Conservation (phyloP, 2,888 invertebrate species). For the Drosophila trichaetosa region DNA sequence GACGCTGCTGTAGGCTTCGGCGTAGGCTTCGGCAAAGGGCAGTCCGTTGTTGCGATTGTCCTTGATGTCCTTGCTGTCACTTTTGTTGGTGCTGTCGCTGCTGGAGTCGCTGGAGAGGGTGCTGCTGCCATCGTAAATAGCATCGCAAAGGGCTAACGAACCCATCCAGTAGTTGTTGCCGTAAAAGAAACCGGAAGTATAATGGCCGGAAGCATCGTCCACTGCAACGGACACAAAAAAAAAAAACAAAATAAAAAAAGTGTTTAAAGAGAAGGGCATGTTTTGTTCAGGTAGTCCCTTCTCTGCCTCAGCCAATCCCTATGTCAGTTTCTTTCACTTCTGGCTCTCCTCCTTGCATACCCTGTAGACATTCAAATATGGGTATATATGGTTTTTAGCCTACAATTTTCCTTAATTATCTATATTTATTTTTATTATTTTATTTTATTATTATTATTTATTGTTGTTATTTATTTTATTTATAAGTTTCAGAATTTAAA, state of each 20-base stretch:
- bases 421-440: too few relatives aligned
- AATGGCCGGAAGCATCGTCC: slow-evolving; percentile 91
- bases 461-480: too few relatives aligned
- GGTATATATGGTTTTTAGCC: neutral
- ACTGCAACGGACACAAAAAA: slow-evolving; percentile 85
- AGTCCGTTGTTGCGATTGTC: slow-evolving; percentile 74
- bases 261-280: slow-evolving; percentile 58
- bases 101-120: slow-evolving; percentile 27
- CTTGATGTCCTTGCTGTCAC: slow-evolving; percentile 11
- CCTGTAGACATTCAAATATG: neutral
- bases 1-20: slow-evolving; percentile 75
- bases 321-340: neutral
- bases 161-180: slow-evolving; percentile 94
- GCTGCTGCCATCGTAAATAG: slow-evolving; percentile 85
- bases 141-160: slow-evolving; percentile 89
- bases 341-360: neutral
- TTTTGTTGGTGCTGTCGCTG: slow-evolving; percentile 15
- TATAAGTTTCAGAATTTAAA: too few relatives aligned
- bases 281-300: slow-evolving; percentile 26
- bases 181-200: slow-evolving; percentile 92
- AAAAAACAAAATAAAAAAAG: slow-evolving; percentile 5
- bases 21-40: slow-evolving; percentile 82
- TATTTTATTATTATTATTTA: too few relatives aligned
- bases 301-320: neutral
- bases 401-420: neutral